Percentiles rank a stretch among this genome's conserved stretches.
Evolutionary conservation across 2,888 invertebrate genomes (phyloP).

Genomic region (Torymus texanus): DNA sequence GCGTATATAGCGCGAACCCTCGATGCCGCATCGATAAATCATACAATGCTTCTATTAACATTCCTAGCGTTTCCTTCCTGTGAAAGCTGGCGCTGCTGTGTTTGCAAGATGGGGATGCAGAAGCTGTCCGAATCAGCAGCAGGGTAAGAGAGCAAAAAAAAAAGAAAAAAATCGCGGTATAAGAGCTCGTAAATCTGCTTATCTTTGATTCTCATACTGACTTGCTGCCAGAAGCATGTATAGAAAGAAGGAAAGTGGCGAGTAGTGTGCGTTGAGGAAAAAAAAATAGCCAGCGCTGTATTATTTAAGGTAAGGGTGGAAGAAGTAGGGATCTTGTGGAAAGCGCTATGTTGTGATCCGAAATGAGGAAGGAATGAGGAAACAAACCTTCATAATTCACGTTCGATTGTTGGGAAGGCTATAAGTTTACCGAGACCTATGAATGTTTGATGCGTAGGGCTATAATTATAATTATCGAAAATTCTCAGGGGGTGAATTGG

Average conservation of each 20-base stretch:
- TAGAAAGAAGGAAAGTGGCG: no score
- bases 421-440: slow-evolving; percentile 9
- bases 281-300: slow-evolving; percentile 21
- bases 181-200: slow-evolving; percentile 46
- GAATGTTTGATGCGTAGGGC: slow-evolving; percentile 9
- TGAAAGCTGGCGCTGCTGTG: slow-evolving; percentile 18
- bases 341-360: not conserved
- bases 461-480: slow-evolving; percentile 8
- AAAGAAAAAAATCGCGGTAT: slow-evolving; percentile 11
- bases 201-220: slow-evolving; percentile 44
- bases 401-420: not conserved
- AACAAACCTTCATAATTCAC: slow-evolving; percentile 16
- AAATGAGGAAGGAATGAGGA: slow-evolving; percentile 19
- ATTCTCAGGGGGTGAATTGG: no score
- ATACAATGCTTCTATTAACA: slow-evolving; percentile 72
- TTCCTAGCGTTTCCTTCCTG: slow-evolving; percentile 70
- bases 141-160: not conserved
- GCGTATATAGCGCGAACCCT: slow-evolving; percentile 63
- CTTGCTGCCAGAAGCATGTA: no score
- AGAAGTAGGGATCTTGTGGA: not conserved
- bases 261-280: no score
- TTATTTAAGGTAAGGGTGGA: slow-evolving; percentile 11
- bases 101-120: slow-evolving; percentile 60
- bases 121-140: slow-evolving; percentile 59
- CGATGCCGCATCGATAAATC: slow-evolving; percentile 73